Evolutionary conservation across 2,797 vertebrate species (phyloP), one percentile per base, ranked within the genome.

Genomic region (Chromis chromis): DNA sequence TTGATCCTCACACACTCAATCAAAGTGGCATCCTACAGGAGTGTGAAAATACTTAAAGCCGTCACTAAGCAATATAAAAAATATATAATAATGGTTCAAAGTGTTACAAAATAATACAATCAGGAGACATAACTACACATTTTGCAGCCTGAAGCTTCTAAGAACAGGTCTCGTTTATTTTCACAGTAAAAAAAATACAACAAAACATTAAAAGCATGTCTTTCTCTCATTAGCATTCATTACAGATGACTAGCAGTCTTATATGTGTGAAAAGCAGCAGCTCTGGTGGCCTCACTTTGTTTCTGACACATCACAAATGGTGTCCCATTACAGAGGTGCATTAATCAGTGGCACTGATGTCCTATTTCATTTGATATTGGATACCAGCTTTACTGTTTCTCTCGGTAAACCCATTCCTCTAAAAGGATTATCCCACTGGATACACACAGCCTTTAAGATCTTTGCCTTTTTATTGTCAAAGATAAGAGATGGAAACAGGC

Each of bases 401-500:
- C 24, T 8, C 50, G 54, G 66, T 72, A 58, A 84, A 66, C 52
- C 40, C 33, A 57, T 27, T 54, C 63, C 58, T 72, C 76, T 76
- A 40, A 74, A 73, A 66, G 76, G 71, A 86, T 87, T 78, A 72
- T 73, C 40, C 16, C 40, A 49, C 70, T 74, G 40, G 52, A 76
- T 52, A 84, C 74, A 80, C 68, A 74, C 22, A 55, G 75, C 39
- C 58, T 76, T 79, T 80, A 66, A 78, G 74, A 78, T 79, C 50
- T 69, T 70, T 74, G 17, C 31, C 31, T 65, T 75, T 86, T 83
- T 63, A 81, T 72, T 78, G 58, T 63, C 48, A 70, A 36, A 90
- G 82, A 82, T 86, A 86, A 86, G 50, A 76, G 52, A 58, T 33
- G 31, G 71, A 83, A 83, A 72, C 58, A 77, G 76, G 25, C 22